These are phyloP conservation scores for Cyphomyrmex costatus DNA, from an alignment of 1,140 invertebrate genomes.

Conservation along the genomic window DNA sequence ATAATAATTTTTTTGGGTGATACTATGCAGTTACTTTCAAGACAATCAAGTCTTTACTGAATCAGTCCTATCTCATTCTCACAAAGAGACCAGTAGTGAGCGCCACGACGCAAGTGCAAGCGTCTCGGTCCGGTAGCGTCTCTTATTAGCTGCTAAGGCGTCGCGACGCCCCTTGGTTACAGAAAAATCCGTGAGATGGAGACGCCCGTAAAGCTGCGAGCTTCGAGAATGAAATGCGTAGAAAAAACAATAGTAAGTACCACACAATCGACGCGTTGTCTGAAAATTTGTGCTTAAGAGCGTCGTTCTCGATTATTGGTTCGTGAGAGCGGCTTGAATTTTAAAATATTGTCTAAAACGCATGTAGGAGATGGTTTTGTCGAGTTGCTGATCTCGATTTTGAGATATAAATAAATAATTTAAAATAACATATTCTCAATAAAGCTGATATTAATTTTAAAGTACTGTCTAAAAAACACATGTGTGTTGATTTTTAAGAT, in stretches of 20 bases:
- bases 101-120: constrained; percentile 74
- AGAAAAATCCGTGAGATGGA: constrained; percentile 86
- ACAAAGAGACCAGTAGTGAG: constrained; percentile 43
- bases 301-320: background rate
- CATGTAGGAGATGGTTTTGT: too few species aligned
- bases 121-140: constrained; percentile 62
- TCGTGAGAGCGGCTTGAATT: background rate
- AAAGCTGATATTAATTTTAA: too few species aligned
- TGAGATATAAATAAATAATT: too few species aligned
- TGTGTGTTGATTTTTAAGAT: too few species aligned
- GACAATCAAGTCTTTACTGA: background rate
- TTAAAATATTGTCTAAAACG: too few species aligned
- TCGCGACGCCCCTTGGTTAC: constrained; percentile 83
- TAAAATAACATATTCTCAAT: too few species aligned
- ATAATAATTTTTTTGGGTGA: background rate
- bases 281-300: background rate
- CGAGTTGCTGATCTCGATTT: too few species aligned
- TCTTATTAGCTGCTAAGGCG: constrained; percentile 84
- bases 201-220: constrained; percentile 76
- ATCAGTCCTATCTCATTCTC: background rate
- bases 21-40: background rate
- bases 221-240: constrained; percentile 41
- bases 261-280: constrained; percentile 55
- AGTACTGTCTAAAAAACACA: too few species aligned
- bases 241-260: background rate